Evolutionary conservation across 2,113 vertebrate species (phyloP).

Genomic region (Dissostichus mawsoni): DNA sequence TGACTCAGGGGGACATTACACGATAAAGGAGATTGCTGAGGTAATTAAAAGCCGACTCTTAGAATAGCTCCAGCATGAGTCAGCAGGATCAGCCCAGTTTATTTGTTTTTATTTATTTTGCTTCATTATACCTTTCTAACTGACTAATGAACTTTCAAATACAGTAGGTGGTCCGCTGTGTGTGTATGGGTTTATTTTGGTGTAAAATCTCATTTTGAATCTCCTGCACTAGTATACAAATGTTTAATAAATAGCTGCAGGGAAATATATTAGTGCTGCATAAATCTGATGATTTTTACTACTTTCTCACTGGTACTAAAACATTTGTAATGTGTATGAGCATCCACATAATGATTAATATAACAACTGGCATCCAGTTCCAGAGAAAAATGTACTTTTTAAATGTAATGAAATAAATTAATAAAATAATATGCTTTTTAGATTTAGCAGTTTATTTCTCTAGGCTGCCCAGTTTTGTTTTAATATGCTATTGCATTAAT

Average conservation of each 20-base stretch:
- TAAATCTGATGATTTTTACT: neutral
- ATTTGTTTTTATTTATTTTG: neutral
- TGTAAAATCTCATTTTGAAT: neutral
- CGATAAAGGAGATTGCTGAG: slow-evolving; percentile 59
- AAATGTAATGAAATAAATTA: neutral
- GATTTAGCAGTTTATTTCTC: no score
- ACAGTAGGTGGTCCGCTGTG: neutral
- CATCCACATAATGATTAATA: neutral
- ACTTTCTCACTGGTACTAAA: neutral
- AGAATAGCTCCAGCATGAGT: slow-evolving; percentile 46
- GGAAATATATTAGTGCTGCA: neutral
- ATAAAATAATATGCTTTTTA: neutral
- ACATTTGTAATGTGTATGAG: neutral
- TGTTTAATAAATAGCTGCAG: neutral
- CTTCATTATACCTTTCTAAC: neutral
- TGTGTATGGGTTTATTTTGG: neutral
- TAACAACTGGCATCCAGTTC: neutral
- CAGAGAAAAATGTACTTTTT: neutral
- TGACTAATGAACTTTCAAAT: neutral
- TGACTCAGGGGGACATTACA: slow-evolving; percentile 50
- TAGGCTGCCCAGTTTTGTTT: neutral
- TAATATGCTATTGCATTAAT: neutral
- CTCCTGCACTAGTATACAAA: neutral
- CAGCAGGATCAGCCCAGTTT: slow-evolving; percentile 22
- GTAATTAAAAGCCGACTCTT: slow-evolving; percentile 58